Evolutionary conservation across 1,140 invertebrate species (phyloP).

Genomic region (Sinella curviseta): DNA sequence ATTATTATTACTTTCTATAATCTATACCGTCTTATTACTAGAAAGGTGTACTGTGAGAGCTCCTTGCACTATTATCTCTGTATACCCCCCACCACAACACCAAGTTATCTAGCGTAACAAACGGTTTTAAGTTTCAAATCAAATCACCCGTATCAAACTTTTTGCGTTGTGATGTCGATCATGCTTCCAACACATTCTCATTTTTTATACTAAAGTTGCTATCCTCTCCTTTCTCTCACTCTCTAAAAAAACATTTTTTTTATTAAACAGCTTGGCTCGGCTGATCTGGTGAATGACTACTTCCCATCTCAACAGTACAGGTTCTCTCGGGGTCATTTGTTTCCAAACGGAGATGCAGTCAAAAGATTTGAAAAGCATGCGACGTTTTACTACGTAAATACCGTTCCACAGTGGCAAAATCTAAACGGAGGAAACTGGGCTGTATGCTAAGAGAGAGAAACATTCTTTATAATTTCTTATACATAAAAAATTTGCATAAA

Average conservation of each 20-base stretch:
- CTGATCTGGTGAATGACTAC: neutral
- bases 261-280: neutral
- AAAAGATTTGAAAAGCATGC: constrained; percentile 1
- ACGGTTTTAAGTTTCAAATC: too few relatives aligned
- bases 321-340: constrained; percentile 20
- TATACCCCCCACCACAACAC: too few relatives aligned
- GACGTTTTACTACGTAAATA: constrained; percentile 60
- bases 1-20: neutral
- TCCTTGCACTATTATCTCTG: too few relatives aligned
- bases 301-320: neutral
- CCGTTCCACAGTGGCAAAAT: constrained; percentile 60
- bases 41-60: too few relatives aligned
- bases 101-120: too few relatives aligned
- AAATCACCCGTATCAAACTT: too few relatives aligned
- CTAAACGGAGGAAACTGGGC: constrained; percentile 52
- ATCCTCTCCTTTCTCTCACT: neutral
- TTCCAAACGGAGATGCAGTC: neutral
- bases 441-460: neutral
- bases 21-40: too few relatives aligned
- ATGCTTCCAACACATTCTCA: too few relatives aligned
- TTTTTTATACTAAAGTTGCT: neutral
- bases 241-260: neutral
- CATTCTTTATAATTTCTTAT: neutral
- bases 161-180: too few relatives aligned
- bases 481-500: neutral